Evolutionary conservation across 2,113 vertebrate species (phyloP).

Genomic region (Scomber japonicus): DNA sequence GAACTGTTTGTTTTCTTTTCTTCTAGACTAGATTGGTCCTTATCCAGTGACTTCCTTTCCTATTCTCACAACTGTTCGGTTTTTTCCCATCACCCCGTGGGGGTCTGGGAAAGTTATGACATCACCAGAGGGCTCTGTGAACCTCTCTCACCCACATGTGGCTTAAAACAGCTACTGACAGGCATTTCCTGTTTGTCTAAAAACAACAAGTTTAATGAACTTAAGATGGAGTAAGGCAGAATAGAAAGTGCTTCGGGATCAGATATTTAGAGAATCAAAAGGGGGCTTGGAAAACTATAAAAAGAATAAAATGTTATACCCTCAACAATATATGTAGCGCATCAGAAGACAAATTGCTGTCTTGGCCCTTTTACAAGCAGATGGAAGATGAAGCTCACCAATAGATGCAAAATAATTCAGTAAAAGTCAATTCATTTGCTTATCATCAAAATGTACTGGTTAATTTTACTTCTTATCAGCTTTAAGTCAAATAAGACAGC

Average conservation of each 20-base stretch:
- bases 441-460: too few species aligned
- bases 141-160: conserved; percentile 46
- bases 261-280: not conserved
- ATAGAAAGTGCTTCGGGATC: not conserved
- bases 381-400: too few species aligned
- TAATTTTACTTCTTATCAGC: too few species aligned
- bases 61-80: conserved; percentile 54
- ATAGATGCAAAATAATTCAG: too few species aligned
- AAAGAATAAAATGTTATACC: not conserved
- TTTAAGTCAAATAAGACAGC: not conserved
- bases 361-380: too few species aligned
- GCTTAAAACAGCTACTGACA: conserved; percentile 38
- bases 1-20: conserved; percentile 44
- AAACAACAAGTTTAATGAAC: conserved; percentile 48
- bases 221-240: not conserved
- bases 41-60: conserved; percentile 52
- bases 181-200: conserved; percentile 72
- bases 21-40: conserved; percentile 32
- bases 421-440: too few species aligned
- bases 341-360: not conserved
- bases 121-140: conserved; percentile 57
- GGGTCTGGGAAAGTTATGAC: conserved; percentile 76
- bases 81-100: conserved; percentile 63
- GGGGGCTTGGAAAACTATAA: not conserved
- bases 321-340: not conserved